phyloP scores from a whole-genome alignment of 2,797 vertebrate species.

The Astyanax mexicanus region DNA sequence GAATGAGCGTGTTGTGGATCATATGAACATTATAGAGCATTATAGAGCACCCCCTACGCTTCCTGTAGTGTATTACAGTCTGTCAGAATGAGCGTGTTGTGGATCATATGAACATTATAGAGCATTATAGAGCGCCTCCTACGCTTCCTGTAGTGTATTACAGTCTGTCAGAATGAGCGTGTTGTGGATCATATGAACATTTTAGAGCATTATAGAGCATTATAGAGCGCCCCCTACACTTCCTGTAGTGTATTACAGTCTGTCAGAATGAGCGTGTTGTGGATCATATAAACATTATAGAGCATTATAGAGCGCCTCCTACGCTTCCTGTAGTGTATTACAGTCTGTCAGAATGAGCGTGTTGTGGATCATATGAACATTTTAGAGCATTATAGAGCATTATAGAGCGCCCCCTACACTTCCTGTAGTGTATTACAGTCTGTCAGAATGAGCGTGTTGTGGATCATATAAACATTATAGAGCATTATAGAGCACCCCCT shows the following conservation, averaged over 20 bases:
- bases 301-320: neutral
- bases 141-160: neutral
- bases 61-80: neutral
- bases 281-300: constrained; percentile 1
- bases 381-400: neutral
- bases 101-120: constrained; percentile 15
- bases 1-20: constrained; percentile 10
- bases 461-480: constrained; percentile 13
- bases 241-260: neutral
- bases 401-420: neutral
- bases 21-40: neutral
- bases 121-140: neutral
- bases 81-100: too few species aligned
- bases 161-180: neutral
- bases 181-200: constrained; percentile 7
- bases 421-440: neutral
- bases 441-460: too few species aligned
- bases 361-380: constrained; percentile 7
- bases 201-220: neutral
- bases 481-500: neutral
- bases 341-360: neutral
- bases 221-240: too few species aligned
- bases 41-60: neutral
- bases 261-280: neutral
- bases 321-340: neutral